Evolutionary conservation across 2,797 vertebrate species (phyloP).

Genomic region (Rhodeus uyekii): DNA sequence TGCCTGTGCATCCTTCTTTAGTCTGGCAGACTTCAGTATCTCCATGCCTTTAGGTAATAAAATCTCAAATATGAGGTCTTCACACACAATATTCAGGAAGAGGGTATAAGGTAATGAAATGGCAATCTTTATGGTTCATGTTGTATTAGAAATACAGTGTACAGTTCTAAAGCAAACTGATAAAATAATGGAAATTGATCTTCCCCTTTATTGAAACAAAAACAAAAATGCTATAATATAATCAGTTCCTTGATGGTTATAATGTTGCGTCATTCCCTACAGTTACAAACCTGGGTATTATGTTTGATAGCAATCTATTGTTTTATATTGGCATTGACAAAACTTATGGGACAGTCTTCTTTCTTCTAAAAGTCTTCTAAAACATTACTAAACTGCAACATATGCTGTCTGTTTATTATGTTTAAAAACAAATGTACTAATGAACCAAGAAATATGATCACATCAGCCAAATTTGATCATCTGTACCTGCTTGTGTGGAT

Average conservation of each 20-base stretch:
- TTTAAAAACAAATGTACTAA: too few species aligned
- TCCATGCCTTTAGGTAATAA: neutral
- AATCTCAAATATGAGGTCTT: constrained; percentile 5
- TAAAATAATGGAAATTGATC: neutral
- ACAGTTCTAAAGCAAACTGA: neutral
- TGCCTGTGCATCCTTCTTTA: too few species aligned
- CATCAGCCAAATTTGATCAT: too few species aligned
- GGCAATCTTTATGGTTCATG: neutral
- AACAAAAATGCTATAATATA: neutral
- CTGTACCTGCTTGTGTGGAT: too few species aligned
- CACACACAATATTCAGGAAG: neutral
- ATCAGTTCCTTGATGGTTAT: neutral
- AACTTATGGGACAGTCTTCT: neutral
- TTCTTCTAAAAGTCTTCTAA: too few species aligned
- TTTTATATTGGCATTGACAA: neutral
- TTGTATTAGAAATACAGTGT: neutral
- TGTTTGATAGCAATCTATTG: neutral
- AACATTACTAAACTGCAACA: neutral
- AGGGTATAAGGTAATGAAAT: neutral
- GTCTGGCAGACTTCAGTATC: too few species aligned
- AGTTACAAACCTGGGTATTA: neutral
- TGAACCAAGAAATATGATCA: too few species aligned
- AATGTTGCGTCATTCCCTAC: neutral
- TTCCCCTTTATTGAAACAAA: neutral
- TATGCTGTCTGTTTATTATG: neutral